Evolutionary conservation across 1,140 invertebrate genomes (phyloP).

Genomic region (Acyrthosiphon pisum): DNA sequence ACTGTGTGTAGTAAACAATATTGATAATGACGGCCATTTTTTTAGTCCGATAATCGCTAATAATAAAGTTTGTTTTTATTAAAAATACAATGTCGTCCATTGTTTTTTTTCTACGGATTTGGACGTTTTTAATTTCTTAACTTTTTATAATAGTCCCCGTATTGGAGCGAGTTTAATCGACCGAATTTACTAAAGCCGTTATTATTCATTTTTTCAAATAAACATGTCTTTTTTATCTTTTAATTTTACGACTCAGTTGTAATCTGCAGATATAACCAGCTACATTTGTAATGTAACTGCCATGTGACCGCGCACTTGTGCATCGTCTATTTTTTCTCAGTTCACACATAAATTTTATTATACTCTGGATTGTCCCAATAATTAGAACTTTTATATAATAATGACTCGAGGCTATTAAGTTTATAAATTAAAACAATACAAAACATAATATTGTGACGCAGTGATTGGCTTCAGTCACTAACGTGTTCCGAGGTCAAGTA

Average conservation of each 20-base stretch:
- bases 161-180: background rate
- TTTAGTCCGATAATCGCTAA: background rate
- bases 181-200: background rate
- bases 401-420: too few relatives aligned
- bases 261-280: background rate
- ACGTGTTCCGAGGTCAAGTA: too few relatives aligned
- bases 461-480: too few relatives aligned
- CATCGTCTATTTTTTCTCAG: too few relatives aligned
- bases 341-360: background rate
- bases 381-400: too few relatives aligned
- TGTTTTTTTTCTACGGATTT: background rate
- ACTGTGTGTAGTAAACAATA: background rate
- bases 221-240: background rate
- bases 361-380: background rate
- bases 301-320: background rate
- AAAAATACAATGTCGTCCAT: background rate
- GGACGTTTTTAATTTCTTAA: background rate
- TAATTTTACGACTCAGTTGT: constrained; percentile 2
- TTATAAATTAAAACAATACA: too few relatives aligned
- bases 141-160: background rate
- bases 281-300: background rate
- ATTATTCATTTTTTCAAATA: background rate
- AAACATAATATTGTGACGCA: too few relatives aligned
- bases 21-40: background rate
- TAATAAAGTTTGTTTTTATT: background rate